Evolutionary conservation across 2,888 invertebrate genomes (phyloP), one percentile per base, ranked within the genome.

Genomic region (Hypomecis atomaria): DNA sequence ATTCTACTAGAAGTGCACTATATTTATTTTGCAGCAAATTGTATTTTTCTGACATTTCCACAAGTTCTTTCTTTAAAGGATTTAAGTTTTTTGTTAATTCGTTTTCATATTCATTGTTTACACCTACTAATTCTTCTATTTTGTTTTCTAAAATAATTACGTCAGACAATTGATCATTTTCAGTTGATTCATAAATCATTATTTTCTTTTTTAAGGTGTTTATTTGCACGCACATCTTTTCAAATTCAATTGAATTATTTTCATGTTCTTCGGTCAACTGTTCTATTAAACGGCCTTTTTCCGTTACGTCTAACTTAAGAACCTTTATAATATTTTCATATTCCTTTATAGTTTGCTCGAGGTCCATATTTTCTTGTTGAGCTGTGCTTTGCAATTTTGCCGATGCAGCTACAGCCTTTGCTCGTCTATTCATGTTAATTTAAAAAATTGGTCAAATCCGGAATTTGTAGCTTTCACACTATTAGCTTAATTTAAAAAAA

Each of bases 191-290:
- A n/a, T n/a, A n/a, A n/a, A n/a, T n/a, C n/a, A n/a, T n/a, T n/a
- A n/a, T n/a, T n/a, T n/a, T n/a, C n/a, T n/a, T n/a, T n/a, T n/a
- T n/a, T n/a, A n/a, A 4, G 10, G 1, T 4, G 0, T 34, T 34
- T 48, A 34, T 48, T 5, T 48, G 34, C 34, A 34, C n/a, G 10
- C 48, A 48, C 48, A 48, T 48, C 6, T 10, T 48, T 48, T 48
- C 48, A n/a, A 48, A 48, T 34, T 48, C 48, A 34, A 2, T 10
- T 4, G 34, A 48, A 10, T 48, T 48, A 5, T 10, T 34, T 9
- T 48, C 48, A 5, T 48, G 48, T 34, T 48, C 48, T 0, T 48
- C 34, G 4, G 33, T 48, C 48, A 48, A 10, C n/a, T 10, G 48
- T 9, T 48, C n/a, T 13, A 48, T 48, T 48, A 48, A 34, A 7